Conservation (phyloP, 2,113 vertebrate species). For the Plecotus auritus region DNA sequence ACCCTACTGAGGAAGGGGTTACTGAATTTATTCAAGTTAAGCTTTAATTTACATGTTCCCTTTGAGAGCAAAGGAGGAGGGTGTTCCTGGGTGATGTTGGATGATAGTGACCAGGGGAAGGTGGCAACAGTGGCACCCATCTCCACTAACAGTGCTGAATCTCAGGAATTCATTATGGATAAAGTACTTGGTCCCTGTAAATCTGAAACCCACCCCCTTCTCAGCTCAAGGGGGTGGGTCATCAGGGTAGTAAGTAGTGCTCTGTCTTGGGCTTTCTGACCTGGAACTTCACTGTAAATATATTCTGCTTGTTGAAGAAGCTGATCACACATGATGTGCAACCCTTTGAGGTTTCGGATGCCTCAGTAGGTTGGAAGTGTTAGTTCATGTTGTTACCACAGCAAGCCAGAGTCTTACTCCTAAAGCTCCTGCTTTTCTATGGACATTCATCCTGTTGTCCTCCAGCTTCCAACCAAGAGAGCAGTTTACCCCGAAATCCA, state of each 20-base stretch:
- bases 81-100: neutral
- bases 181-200: neutral
- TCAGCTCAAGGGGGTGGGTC: neutral
- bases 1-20: neutral
- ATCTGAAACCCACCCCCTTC: neutral
- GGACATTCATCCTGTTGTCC: neutral
- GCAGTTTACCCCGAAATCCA: neutral
- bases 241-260: neutral
- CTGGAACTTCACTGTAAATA: neutral
- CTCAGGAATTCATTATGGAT: neutral
- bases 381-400: neutral
- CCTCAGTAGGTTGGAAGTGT: neutral
- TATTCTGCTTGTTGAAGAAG: neutral
- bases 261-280: neutral
- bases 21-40: neutral
- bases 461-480: neutral
- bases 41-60: neutral
- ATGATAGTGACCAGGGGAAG: neutral
- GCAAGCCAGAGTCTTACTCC: neutral
- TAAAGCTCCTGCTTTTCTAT: neutral
- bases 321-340: neutral
- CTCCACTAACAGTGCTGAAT: neutral
- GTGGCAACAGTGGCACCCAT: neutral
- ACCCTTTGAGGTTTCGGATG: neutral
- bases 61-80: neutral